These are phyloP conservation scores for Diorhabda carinulata DNA, from an alignment of 1,140 invertebrate genomes.

Conservation along the genomic window DNA sequence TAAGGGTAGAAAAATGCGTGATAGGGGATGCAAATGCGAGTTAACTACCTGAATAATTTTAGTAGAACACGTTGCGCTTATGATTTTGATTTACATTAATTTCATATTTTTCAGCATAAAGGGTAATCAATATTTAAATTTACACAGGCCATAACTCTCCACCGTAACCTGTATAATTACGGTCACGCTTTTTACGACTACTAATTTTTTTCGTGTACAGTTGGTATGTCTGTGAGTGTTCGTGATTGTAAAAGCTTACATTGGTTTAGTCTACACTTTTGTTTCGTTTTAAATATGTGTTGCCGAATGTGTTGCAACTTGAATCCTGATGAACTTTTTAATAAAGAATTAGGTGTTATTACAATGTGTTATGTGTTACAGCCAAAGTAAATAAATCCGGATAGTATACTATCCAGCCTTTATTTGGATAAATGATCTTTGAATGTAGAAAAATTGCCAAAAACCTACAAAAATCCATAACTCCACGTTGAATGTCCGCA, in stretches of 20 bases:
- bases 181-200: slow-evolving; percentile 26
- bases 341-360: no score
- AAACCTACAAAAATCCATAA: no score
- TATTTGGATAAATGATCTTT: no score
- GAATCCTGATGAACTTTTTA: no score
- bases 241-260: slow-evolving; percentile 1
- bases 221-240: neutral
- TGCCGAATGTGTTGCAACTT: neutral
- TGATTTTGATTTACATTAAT: slow-evolving; percentile 50
- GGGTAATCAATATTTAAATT: slow-evolving; percentile 45
- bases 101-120: slow-evolving; percentile 48
- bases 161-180: slow-evolving; percentile 26
- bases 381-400: no score
- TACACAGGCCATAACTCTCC: slow-evolving; percentile 11
- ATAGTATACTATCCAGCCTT: no score
- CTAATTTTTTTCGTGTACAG: slow-evolving; percentile 9
- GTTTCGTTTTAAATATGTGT: neutral
- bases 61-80: slow-evolving; percentile 47
- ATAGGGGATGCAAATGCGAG: slow-evolving; percentile 44
- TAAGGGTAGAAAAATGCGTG: slow-evolving; percentile 39
- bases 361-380: no score
- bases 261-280: neutral
- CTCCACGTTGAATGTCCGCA: no score
- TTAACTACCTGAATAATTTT: slow-evolving; percentile 48
- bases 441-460: no score